Evolutionary conservation across 2,888 invertebrate genomes (phyloP), one percentile per base, ranked within the genome.

Genomic region (Quadroppia sp.): DNA sequence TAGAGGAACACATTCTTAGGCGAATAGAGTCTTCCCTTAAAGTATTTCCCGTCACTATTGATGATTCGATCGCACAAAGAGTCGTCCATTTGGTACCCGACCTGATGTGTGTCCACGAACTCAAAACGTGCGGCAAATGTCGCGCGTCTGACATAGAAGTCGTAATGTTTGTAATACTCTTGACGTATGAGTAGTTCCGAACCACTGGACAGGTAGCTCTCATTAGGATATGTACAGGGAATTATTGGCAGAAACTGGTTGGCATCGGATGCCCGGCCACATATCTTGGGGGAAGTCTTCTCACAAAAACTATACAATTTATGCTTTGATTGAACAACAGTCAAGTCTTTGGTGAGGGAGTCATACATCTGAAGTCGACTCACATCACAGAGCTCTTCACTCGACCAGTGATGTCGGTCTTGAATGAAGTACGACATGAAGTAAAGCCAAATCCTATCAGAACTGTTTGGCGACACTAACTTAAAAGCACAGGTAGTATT

Each of bases 381-480:
- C 11, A 75, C 73, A 40, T 76, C 76, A 48, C 78, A 78, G 9
- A 75, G 74, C 42, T 77, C 76, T 15, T 76, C 76, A 15, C 56
- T 45, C n/a, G 74, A 72, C 71, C 76, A 70, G 9, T 74, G 75
- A 45, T 75, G 69, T 0, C 74, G 75, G 71, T 77, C 89, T 80
- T 90, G 87, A 79, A 91, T 89, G 78, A 89, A 89, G 83, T 90
- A 92, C 77, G 91, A 91, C 77, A 90, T 88, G 82, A 92, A 92
- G 83, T 90, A 92, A 78, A 92, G 85, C 93, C 93, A 93, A 74
- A 93, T 88, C 7, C 77, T 50, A 59, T 74, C 76, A 25, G 76
- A 76, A 69, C 78, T 78, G 80, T 86, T 86, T 82, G 86, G 86
- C 9, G 74, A 74, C 23, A 45, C 40, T 81, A 91, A 90, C 81